These are phyloP conservation scores for Helleia helle DNA, from an alignment of 2,888 invertebrate species.

Conservation along the genomic window DNA sequence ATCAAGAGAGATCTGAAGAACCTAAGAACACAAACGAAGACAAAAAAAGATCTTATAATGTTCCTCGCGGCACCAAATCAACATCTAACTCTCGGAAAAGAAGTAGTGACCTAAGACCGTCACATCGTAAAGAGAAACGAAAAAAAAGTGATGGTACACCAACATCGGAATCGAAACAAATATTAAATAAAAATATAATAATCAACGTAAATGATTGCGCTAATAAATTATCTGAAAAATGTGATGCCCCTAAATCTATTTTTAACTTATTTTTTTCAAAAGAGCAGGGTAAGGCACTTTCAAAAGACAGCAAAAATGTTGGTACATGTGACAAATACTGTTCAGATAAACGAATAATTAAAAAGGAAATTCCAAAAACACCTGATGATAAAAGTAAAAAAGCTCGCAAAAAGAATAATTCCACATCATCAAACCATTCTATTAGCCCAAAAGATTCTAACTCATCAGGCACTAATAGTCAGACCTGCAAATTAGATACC, in stretches of 20 bases:
- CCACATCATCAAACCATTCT: slow-evolving; percentile 41
- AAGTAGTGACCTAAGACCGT: slow-evolving; percentile 51
- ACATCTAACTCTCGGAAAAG: slow-evolving; percentile 46
- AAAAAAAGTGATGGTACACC: slow-evolving; percentile 46
- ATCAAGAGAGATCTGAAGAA: slow-evolving; percentile 2
- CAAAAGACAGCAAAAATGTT: slow-evolving; percentile 34
- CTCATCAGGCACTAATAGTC: slow-evolving; percentile 26
- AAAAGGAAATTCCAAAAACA: slow-evolving; percentile 44
- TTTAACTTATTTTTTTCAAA: slow-evolving; percentile 37
- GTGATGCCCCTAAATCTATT: slow-evolving; percentile 35
- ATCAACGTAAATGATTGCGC: slow-evolving; percentile 30
- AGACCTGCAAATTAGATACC: slow-evolving; percentile 34
- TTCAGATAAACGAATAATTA: slow-evolving; percentile 56
- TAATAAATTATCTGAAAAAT: slow-evolving; percentile 33
- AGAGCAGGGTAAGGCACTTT: slow-evolving; percentile 24
- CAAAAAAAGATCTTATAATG: slow-evolving; percentile 3
- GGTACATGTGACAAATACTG: too few species aligned
- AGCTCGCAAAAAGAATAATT: slow-evolving; percentile 34
- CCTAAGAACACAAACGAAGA: slow-evolving; percentile 21
- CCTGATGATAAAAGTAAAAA: slow-evolving; percentile 29
- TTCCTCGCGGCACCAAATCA: slow-evolving; percentile 1
- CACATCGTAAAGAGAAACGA: slow-evolving; percentile 64
- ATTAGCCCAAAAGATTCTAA: slow-evolving; percentile 41
- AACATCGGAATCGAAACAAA: slow-evolving; percentile 28
- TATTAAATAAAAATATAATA: slow-evolving; percentile 31